Base-by-base conservation (phyloP, 2,797 vertebrate genomes). In the Microctenopoma steveboyesi region DNA sequence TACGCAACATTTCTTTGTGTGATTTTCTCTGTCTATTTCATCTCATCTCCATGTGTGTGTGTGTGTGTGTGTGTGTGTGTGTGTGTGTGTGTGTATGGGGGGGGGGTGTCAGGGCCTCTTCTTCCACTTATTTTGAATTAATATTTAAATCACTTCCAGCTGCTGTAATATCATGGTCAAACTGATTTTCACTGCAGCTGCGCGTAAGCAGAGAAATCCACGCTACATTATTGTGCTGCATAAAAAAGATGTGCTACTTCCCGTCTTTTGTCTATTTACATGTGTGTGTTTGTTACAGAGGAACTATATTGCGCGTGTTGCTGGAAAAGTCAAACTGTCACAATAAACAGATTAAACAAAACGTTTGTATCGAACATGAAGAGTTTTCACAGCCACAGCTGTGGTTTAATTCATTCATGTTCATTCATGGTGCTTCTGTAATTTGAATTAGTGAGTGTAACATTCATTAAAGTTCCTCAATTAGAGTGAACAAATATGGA, bases 341-440 rank as follows among this genome's bases (percentile, higher is more conserved):
- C 10, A 46, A 60, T 64, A 22, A 68, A 58, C 14, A 62, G 28
- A 64, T 53, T 72, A 35, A 13, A 15, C 50, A 59, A 65, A 5
- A 5, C 5, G 5, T 30, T 30, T 30, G 69, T 76, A 67, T 74
- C 39, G 64, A 22, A 60, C 43, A 61, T 40, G 9, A 8, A 37
- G 2, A 39, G n/a, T 1, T 30, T 70, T 85, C 71, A 79, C 9
- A 82, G 82, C 56, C 76, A 63, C 33, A 39, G 2, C 43, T 67
- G 64, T 51, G 74, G 65, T 60, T 76, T 67, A 61, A 81, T 85
- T 50, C 11, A 62, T 56, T 79, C 64, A 74, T 81, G 69, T 78
- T 80, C 75, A 78, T 85, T 80, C 62, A 69, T 66, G 69, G 1
- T 50, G 53, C 65, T 52, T 3, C 18, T 69, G 55, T 49, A 25